Percentiles rank a stretch among this genome's conserved stretches.
phyloP scores from a whole-genome alignment of 2,113 vertebrate species.

The Donacobius atricapilla region DNA sequence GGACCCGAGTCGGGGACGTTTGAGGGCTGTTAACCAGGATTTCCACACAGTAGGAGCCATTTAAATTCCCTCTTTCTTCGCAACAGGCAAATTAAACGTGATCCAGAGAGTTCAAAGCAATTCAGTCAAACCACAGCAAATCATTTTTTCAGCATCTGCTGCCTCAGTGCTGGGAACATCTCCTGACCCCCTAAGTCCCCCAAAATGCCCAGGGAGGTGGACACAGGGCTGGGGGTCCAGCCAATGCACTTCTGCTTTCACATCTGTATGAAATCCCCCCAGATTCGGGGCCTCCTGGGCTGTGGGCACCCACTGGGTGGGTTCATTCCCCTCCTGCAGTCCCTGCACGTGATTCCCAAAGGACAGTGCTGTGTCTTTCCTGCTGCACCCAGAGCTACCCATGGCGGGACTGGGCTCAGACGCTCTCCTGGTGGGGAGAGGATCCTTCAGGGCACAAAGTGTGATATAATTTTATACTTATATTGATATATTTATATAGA shows the following conservation, averaged over 20 bases:
- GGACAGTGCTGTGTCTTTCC: rapidly evolving
- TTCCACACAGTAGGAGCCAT: not conserved
- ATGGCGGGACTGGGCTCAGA: rapidly evolving
- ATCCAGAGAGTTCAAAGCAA: not conserved
- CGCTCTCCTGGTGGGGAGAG: rapidly evolving
- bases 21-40: not conserved
- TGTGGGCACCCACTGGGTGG: rapidly evolving
- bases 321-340: not conserved
- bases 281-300: not conserved
- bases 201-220: not conserved
- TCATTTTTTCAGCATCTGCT: not conserved
- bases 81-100: not conserved
- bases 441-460: not conserved
- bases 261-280: not conserved
- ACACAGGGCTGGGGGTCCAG: rapidly evolving
- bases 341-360: rapidly evolving
- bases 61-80: not conserved
- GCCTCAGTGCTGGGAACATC: not conserved
- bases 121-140: not conserved
- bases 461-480: not conserved
- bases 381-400: not conserved
- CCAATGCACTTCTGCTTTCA: not conserved
- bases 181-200: too few relatives aligned
- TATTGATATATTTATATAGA: not conserved
- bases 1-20: not conserved